These are phyloP conservation scores for Allolobophora icterica DNA, from an alignment of 2,888 invertebrate species.

Conservation along the genomic window DNA sequence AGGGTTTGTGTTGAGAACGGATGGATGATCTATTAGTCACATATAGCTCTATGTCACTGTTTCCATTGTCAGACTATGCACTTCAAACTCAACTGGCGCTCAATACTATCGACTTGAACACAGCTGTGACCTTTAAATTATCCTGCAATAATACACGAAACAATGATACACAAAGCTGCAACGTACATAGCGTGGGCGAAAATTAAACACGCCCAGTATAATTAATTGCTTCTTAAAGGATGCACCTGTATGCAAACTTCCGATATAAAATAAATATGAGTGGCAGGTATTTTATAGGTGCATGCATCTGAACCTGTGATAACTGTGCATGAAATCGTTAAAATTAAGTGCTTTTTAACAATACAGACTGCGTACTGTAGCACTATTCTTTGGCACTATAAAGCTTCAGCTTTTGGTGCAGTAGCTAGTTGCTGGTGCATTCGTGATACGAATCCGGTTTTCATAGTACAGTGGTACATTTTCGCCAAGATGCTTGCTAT, in stretches of 20 bases:
- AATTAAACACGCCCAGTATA: neutral
- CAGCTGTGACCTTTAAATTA: neutral
- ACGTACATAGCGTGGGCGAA: neutral
- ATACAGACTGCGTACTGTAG: neutral
- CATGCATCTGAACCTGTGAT: neutral
- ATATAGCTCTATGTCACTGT: too few relatives aligned
- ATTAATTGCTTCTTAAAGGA: neutral
- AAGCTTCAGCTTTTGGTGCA: neutral
- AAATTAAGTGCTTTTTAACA: neutral
- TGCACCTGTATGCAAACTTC: neutral
- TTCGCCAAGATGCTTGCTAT: neutral
- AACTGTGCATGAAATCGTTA: neutral
- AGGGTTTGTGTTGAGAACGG: too few relatives aligned
- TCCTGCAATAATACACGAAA: neutral
- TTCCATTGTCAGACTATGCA: too few relatives aligned
- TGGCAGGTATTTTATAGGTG: neutral
- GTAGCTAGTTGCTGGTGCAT: neutral
- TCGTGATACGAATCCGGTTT: neutral
- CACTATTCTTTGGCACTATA: neutral
- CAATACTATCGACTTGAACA: neutral
- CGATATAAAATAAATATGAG: neutral
- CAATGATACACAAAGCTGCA: neutral
- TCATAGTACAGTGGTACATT: neutral
- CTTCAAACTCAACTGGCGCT: too few relatives aligned
- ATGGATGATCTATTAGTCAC: too few relatives aligned